Base-by-base conservation (phyloP, 1,140 invertebrate species). In the Caenorhabditis elegans region DNA sequence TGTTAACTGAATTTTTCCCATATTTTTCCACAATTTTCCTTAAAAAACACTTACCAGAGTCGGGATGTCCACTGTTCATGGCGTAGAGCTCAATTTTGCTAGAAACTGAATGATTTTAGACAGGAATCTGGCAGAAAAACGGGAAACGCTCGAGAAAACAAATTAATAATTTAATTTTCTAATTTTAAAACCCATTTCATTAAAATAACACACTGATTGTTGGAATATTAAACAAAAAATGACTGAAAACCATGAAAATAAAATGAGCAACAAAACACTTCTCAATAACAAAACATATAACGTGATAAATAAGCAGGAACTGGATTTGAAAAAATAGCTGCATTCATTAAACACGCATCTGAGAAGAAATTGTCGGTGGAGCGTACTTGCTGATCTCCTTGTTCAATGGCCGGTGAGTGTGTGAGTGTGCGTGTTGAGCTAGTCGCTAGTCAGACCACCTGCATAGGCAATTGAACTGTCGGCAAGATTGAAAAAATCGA, bases 51-150 rank as follows among this genome's bases (percentile, higher is more conserved):
- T 70, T 22, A 70, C 60, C 60, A 17, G 60, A 24, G 34, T 70
- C 60, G 60, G 10, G 36, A 22, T 70, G 60, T 70, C 60, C 34
- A 26, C n/a, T 36, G n/a, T 70, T 70, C 60, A 70, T 70, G 60
- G n/a, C 60, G 60, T 70, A n/a, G 10, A 70, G 60, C 34, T 70
- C 60, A 70, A 70, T 70, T 22, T 70, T 70, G 60, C 60, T 70
- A n/a, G 17, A 1, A 34, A 34, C 5, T 6, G 24, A 26, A 26
- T 53, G 24, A 31, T n/a, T 4, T 60, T 8, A 17, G 1, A 60
- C 15, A n/a, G n/a, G n/a, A n/a, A n/a, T n/a, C n/a, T n/a, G n/a
- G n/a, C 17, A 39, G 5, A 70, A 39, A 31, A 34, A 22, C n/a
- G n/a, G n/a, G n/a, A n/a, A n/a, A n/a, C n/a, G n/a, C 6, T 17